These are phyloP conservation scores for Nomada ferruginata DNA, from an alignment of 2,888 invertebrate genomes.

Conservation along the genomic window DNA sequence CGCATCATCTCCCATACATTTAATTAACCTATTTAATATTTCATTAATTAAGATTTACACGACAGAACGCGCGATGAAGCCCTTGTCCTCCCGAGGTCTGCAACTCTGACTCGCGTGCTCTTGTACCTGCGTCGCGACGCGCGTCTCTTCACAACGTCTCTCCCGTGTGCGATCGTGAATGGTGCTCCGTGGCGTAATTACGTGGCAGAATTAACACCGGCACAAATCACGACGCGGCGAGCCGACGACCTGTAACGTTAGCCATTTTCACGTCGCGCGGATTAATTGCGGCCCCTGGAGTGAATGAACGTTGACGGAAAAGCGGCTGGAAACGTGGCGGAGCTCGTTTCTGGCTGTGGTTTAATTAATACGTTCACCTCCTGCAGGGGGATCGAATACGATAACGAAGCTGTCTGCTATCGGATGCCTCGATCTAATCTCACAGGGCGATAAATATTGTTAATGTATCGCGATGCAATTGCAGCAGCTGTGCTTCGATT, in stretches of 20 bases:
- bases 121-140: constrained; percentile 11
- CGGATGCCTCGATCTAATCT: constrained; percentile 45
- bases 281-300: constrained; percentile 57
- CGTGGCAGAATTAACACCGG: constrained; percentile 64
- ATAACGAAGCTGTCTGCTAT: constrained; percentile 41
- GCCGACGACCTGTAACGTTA: constrained; percentile 56
- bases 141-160: constrained; percentile 26
- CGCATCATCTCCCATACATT: constrained; percentile 18
- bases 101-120: background rate
- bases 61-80: constrained; percentile 24
- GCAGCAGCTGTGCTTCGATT: background rate
- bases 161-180: constrained; percentile 46
- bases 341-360: constrained; percentile 30
- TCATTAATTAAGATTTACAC: constrained; percentile 15
- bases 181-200: constrained; percentile 62
- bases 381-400: constrained; percentile 23
- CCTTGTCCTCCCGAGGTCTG: constrained; percentile 28
- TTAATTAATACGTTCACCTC: constrained; percentile 52
- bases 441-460: constrained; percentile 45
- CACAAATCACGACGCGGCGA: constrained; percentile 62
- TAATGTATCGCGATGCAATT: background rate
- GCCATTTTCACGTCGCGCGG: constrained; percentile 61
- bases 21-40: constrained; percentile 12
- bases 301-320: constrained; percentile 58
- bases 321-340: constrained; percentile 23